Conservation (phyloP, 2,888 invertebrate genomes). For the Mesorhabditis sp. region DNA sequence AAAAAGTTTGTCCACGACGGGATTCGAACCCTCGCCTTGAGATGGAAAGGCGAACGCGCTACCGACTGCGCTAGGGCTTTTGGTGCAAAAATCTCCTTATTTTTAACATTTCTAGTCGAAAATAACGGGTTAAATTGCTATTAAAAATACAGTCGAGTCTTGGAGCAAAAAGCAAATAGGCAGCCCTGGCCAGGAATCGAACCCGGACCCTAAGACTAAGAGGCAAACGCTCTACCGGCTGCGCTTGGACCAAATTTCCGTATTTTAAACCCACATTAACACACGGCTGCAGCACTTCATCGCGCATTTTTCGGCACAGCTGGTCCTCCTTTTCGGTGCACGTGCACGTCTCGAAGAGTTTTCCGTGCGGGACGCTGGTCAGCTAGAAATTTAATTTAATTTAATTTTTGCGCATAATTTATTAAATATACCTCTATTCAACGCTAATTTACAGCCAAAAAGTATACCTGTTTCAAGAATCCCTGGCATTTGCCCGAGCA, state of each 20-base stretch:
- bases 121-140: too few relatives aligned
- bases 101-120: not conserved
- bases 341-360: conserved; percentile 44
- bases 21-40: too few relatives aligned
- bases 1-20: not conserved
- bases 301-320: conserved; percentile 47
- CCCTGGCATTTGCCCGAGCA: conserved; percentile 47
- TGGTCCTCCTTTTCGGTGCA: conserved; percentile 56
- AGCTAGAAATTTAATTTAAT: not conserved
- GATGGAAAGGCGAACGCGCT: too few relatives aligned
- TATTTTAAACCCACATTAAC: conserved; percentile 20
- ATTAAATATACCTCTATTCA: not conserved
- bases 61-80: not conserved
- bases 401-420: not conserved
- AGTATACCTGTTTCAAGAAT: conserved; percentile 13
- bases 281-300: conserved; percentile 41
- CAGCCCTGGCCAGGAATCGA: too few relatives aligned
- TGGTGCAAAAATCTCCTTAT: not conserved
- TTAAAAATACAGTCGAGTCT: too few relatives aligned
- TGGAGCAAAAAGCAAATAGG: too few relatives aligned
- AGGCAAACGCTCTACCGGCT: too few relatives aligned
- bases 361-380: conserved; percentile 17
- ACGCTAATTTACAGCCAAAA: not conserved
- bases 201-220: too few relatives aligned
- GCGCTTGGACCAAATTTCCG: not conserved